Evolutionary conservation across 2,888 invertebrate genomes (phyloP).

Genomic region (Hydrotaea cyrtoneurina): DNA sequence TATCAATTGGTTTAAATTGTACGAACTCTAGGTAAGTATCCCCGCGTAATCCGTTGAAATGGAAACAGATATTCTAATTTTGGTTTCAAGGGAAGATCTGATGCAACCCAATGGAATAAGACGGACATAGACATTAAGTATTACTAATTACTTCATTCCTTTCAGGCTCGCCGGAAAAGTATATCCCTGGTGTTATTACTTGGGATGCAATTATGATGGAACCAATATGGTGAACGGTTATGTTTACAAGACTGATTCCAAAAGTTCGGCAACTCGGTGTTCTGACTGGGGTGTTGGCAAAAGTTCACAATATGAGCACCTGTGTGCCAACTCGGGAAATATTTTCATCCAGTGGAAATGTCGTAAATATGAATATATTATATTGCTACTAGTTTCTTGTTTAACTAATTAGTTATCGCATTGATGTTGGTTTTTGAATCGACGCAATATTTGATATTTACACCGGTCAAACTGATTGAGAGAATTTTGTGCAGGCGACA

Average conservation of each 20-base stretch:
- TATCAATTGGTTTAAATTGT: constrained; percentile 51
- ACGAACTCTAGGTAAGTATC: constrained; percentile 31
- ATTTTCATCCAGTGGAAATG: constrained; percentile 47
- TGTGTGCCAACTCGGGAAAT: constrained; percentile 63
- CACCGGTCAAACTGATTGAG: too few relatives aligned
- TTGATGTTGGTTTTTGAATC: too few relatives aligned
- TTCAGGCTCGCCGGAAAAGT: not conserved
- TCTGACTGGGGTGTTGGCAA: constrained; percentile 54
- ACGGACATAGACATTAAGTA: too few relatives aligned
- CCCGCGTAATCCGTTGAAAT: not conserved
- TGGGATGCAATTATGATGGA: constrained; percentile 61
- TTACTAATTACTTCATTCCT: not conserved
- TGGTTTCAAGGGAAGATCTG: too few relatives aligned
- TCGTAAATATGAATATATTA: not conserved
- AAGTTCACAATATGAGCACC: constrained; percentile 54
- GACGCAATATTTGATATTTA: too few relatives aligned
- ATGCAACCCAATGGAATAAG: too few relatives aligned
- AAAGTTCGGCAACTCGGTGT: constrained; percentile 50
- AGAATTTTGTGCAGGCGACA: too few relatives aligned
- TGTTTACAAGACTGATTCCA: constrained; percentile 51
- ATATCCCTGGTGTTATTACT: constrained; percentile 62
- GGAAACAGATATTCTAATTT: not conserved
- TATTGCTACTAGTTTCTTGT: too few relatives aligned
- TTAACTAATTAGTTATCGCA: too few relatives aligned
- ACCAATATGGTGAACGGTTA: constrained; percentile 17